Conservation (phyloP, 2,888 invertebrate species). For the Fragum fragum region DNA sequence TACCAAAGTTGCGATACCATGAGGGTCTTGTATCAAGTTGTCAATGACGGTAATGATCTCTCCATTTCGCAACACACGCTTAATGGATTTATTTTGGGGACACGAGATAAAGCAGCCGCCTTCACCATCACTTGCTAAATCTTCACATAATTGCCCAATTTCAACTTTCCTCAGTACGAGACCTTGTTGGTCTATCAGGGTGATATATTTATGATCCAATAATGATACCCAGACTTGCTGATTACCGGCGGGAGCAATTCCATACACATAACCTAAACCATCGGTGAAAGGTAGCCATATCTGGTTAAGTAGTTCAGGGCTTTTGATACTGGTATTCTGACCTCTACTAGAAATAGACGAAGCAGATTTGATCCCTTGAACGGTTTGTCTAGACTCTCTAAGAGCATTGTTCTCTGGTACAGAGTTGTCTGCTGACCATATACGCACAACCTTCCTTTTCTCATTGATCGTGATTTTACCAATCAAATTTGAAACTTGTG, state of each 20-base stretch:
- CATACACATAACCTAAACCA: conserved; percentile 56
- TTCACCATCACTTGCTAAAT: conserved; percentile 39
- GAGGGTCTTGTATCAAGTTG: conserved; percentile 39
- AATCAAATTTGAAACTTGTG: conserved; percentile 11
- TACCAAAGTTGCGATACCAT: conserved; percentile 39
- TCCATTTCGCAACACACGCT: conserved; percentile 33
- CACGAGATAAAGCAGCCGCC: conserved; percentile 59
- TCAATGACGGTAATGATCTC: conserved; percentile 21
- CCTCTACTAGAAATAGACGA: not conserved
- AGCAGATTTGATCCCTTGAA: not conserved
- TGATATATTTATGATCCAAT: conserved; percentile 44
- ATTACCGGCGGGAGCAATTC: conserved; percentile 45
- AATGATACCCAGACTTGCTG: conserved; percentile 51
- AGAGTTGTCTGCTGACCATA: not conserved
- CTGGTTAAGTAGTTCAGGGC: not conserved
- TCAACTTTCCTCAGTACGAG: conserved; percentile 33
- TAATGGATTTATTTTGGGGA: conserved; percentile 38
- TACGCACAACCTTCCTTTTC: conserved; percentile 5
- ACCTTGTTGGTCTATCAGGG: conserved; percentile 38
- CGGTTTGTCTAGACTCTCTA: not conserved
- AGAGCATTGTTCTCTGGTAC: not conserved
- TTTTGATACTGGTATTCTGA: not conserved
- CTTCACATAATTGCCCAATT: conserved; percentile 48
- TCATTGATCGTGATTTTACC: conserved; percentile 7
- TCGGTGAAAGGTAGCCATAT: conserved; percentile 35